phyloP scores from a whole-genome alignment of 2,113 vertebrate genomes.

The Panthera tigris region DNA sequence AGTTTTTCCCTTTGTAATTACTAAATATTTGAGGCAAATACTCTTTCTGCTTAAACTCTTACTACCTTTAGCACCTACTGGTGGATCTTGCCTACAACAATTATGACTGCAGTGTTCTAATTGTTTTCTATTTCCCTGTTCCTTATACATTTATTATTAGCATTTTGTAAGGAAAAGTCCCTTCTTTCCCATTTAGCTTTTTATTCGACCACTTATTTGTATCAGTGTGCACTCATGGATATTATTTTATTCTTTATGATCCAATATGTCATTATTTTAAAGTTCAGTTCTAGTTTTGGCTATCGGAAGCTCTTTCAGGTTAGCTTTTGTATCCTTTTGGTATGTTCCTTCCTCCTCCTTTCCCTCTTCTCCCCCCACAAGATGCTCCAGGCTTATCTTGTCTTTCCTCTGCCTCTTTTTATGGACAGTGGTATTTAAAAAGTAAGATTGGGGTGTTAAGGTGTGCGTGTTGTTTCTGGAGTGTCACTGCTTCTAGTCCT shows the following conservation, averaged over 20 bases:
- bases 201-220: not conserved
- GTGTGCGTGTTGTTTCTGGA: not conserved
- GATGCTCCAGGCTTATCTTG: not conserved
- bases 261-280: not conserved
- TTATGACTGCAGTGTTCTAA: not conserved
- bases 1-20: not conserved
- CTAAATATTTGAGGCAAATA: not conserved
- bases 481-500: not conserved
- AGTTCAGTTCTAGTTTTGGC: not conserved
- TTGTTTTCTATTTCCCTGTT: not conserved
- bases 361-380: not conserved
- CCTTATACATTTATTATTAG: not conserved
- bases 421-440: constrained; percentile 5
- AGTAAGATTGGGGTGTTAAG: not conserved
- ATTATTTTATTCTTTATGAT: not conserved
- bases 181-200: not conserved
- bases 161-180: not conserved
- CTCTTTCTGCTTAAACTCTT: not conserved
- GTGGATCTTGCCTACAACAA: not conserved
- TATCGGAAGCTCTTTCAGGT: not conserved
- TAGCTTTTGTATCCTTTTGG: not conserved
- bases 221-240: not conserved
- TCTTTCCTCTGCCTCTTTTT: not conserved
- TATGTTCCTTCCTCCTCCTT: not conserved
- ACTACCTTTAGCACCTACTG: not conserved